Evolutionary conservation across 2,888 invertebrate genomes (phyloP), one percentile per base, ranked within the genome.

Genomic region (Apodemia duryi): DNA sequence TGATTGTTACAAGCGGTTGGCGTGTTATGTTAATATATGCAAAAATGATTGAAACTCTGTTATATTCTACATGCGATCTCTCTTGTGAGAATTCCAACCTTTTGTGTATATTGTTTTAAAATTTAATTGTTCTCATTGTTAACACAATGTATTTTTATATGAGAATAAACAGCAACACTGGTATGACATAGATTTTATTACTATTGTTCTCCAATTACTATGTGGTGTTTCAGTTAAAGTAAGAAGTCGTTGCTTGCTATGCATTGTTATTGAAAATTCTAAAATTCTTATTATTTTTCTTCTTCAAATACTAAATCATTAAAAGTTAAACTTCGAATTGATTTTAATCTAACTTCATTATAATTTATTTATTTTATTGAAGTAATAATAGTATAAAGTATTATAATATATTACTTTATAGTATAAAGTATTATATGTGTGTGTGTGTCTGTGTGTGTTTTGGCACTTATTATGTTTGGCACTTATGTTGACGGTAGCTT

Each of bases 1-100:
- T 86, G 86, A 87, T 86, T 85, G 80, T 85, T 78, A 75, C 75
- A 69, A 71, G 66, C 66, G 66, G 69, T 65, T 77, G 80, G 77
- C 80, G 72, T 67, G 69, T 72, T 69, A 66, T 68, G 70, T 73
- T 82, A 84, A 85, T 84, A 73, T 82, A 85, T 84, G 81, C 78
- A 77, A 78, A 79, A 76, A 70, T 75, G 76, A 73, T 75, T 79
- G 75, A 64, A 67, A 66, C 70, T 74, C 64, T 61, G 51, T 61
- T 49, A 51, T 57, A 29, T 75, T 77, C 76, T 74, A 77, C 77
- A 73, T 78, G 49, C 62, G 73, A 73, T 72, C 70, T 57, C 68
- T 29, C 68, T 68, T 73, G 82, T 69, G 69, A 64, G 68, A 69
- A 69, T 43, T 64, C 29, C 57, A 43, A 43, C 54, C 57, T 63